Evolutionary conservation across 2,888 invertebrate species (phyloP), one percentile per base, ranked within the genome.

Genomic region (Thereva nobilitata): DNA sequence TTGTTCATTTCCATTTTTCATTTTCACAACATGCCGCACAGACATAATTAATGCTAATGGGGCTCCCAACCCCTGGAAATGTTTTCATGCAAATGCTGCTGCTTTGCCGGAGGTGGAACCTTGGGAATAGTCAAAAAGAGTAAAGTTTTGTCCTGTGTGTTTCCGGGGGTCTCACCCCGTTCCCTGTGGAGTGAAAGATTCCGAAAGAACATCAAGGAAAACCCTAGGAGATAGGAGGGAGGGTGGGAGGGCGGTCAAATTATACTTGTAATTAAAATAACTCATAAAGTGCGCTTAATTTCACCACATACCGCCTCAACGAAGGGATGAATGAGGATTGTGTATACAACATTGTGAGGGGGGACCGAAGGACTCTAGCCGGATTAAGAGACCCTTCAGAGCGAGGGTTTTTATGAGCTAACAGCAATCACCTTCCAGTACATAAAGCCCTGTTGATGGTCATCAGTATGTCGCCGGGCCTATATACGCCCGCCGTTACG

Each of bases 351-450:
- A 23, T 2, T 23, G 23, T n/a, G n/a, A n/a, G 2, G 23, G 23
- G 23, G 23, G 23, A 23, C 23, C 23, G 23, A 23, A 23, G 23
- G 23, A 23, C 23, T 23, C 23, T 23, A 23, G 23, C 23, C 23
- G 23, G 23, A 23, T 23, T 23, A 23, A 23, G 23, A 23, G 23
- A 23, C 23, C 23, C 23, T 23, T 23, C 23, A 23, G 23, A 23
- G 23, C 23, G 1, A n/a, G 23, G 23, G 23, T 23, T 23, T 23
- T 23, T 23, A 23, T 23, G 23, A 23, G n/a, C 37, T 7, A 6
- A 38, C 53, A 35, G 38, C 53, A 37, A 53, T 53, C 37, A 38
- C 35, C 53, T 53, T 53, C 53, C 53, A 38, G 53, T 53, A 53
- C 53, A 53, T 53, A 53, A 53, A 53, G 23, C 53, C 37, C 49